Evolutionary conservation across 1,140 invertebrate genomes (phyloP), one percentile per base, ranked within the genome.

Genomic region (Nixonia krombeini): DNA sequence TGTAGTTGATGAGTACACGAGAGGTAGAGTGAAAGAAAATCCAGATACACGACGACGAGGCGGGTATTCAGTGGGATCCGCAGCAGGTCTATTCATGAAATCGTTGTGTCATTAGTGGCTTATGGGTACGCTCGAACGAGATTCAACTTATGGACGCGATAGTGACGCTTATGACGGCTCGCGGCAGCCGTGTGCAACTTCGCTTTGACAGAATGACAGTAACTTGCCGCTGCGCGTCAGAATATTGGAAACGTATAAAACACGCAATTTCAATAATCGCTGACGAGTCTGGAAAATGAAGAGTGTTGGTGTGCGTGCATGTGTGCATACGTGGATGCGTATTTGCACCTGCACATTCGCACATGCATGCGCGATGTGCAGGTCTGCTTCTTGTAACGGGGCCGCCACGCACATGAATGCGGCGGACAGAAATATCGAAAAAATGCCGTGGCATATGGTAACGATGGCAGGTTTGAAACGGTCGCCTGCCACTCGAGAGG

Each of bases 31-130:
- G 12, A 31, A 40, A 40, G 38, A 40, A 40, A 8, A 5, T 16
- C 4, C 38, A 4, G 17, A 40, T 18, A 7, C 38, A n/a, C n/a
- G n/a, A n/a, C n/a, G n/a, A n/a, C n/a, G n/a, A n/a, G 38, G 18
- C 38, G 18, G 38, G 38, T 21, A 40, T 40, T 40, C 38, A 40
- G 15, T 9, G 17, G 17, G 1, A 15, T 18, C 2, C 38, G 4
- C n/a, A n/a, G 38, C 38, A 40, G 17, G 38, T 40, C n/a, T n/a
- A 40, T 40, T 40, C 38, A 40, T n/a, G 17, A 18, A 40, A 40
- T 17, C 18, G 38, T 40, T 40, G 38, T 17, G 38, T 40, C 38
- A 40, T 21, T 4, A 16, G 12, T 18, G 4, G 38, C 12, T 16
- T 13, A 40, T 13, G 18, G 6, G 38, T 18, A 17, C 15, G 17